These are phyloP conservation scores for Apis cerana DNA, from an alignment of 1,140 invertebrate species.

Conservation along the genomic window DNA sequence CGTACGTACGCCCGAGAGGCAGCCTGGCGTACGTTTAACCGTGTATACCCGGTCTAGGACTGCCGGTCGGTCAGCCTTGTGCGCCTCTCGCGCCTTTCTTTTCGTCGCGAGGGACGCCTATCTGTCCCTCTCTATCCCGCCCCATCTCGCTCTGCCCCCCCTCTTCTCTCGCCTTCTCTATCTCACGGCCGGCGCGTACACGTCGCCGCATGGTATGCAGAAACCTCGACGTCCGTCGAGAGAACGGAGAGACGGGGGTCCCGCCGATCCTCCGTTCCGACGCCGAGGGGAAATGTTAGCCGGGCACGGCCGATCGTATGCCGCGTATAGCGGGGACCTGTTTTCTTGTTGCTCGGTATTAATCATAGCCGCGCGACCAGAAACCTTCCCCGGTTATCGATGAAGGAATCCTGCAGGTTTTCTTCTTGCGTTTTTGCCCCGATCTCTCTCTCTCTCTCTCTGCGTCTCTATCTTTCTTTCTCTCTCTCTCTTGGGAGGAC, in stretches of 20 bases:
- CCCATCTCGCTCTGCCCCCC: not conserved
- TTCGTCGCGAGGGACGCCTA: conserved; percentile 34
- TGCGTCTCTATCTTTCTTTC: not conserved
- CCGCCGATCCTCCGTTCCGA: conserved; percentile 8
- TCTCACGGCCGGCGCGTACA: conserved; percentile 5
- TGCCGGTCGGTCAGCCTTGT: conserved; percentile 58
- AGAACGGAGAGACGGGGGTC: not conserved
- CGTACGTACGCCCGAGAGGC: not conserved
- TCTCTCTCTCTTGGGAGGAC: not conserved
- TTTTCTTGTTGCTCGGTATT: conserved; percentile 38
- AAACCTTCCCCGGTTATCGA: conserved; percentile 34
- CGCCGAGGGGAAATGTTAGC: conserved; percentile 33
- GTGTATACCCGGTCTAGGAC: conserved; percentile 49
- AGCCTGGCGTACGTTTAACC: not conserved
- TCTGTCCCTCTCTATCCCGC: not conserved
- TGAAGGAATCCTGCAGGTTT: conserved; percentile 36
- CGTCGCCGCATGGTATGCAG: conserved; percentile 55
- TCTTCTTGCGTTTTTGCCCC: conserved; percentile 10
- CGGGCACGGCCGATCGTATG: not conserved
- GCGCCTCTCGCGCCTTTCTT: conserved; percentile 38
- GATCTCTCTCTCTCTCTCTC: not conserved
- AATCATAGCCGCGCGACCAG: conserved; percentile 42
- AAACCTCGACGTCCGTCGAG: conserved; percentile 34
- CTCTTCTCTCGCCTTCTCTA: not conserved
- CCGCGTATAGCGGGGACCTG: conserved; percentile 22